These are phyloP conservation scores for Periparus ater DNA, from an alignment of 2,797 vertebrate genomes.

Conservation along the genomic window DNA sequence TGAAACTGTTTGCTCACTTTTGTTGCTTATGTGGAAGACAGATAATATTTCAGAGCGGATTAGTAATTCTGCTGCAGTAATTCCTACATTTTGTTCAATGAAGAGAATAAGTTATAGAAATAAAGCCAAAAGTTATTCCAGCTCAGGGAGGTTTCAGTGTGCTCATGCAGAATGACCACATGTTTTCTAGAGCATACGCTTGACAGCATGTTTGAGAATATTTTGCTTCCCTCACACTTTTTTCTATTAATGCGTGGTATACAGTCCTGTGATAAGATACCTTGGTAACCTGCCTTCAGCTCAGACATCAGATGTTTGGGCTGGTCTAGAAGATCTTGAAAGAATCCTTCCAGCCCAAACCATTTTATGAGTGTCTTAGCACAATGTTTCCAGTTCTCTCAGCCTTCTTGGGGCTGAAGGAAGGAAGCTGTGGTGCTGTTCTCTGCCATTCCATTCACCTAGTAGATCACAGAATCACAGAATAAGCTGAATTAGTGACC, in stretches of 20 bases:
- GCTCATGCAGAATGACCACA: background rate
- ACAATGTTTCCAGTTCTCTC: background rate
- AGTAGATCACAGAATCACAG: background rate
- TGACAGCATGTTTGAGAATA: background rate
- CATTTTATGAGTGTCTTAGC: background rate
- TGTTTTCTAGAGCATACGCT: background rate
- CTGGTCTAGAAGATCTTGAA: background rate
- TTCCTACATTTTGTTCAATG: background rate
- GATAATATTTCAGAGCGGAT: background rate
- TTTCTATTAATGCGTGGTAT: background rate
- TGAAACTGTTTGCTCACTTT: background rate
- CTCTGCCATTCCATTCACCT: background rate
- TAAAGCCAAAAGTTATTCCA: background rate
- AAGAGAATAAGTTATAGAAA: background rate
- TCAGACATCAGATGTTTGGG: background rate
- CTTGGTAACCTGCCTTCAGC: background rate
- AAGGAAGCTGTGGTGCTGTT: background rate
- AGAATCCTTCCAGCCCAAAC: background rate
- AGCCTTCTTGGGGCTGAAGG: background rate
- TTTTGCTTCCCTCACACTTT: background rate
- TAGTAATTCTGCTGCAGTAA: background rate
- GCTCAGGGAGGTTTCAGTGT: background rate
- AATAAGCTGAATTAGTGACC: background rate
- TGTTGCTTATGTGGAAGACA: background rate
- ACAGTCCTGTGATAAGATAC: background rate